phyloP scores from a whole-genome alignment of 2,113 vertebrate species.

The Thymallus thymallus region DNA sequence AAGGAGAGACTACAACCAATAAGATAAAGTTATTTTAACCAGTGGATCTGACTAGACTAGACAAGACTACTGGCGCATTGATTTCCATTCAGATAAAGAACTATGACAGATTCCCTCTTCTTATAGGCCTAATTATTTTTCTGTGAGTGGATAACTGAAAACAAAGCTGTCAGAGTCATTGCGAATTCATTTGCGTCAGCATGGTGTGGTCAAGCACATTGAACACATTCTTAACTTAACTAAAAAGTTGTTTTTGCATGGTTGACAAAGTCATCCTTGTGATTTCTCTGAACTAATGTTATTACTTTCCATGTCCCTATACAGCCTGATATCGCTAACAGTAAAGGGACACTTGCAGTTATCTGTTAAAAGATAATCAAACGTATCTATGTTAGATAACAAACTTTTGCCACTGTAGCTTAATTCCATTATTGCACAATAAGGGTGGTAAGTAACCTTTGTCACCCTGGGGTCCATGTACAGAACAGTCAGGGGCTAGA shows the following conservation, averaged over 20 bases:
- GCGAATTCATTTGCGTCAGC: background rate
- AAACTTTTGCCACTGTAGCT: background rate
- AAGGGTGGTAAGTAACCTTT: background rate
- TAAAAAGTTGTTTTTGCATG: background rate
- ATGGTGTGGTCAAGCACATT: background rate
- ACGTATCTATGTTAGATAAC: conserved; percentile 3
- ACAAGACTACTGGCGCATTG: background rate
- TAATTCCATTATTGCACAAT: background rate
- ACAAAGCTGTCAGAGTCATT: too few species aligned
- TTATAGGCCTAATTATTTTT: background rate
- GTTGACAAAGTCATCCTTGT: background rate
- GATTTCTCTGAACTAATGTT: background rate
- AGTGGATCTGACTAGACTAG: too few species aligned
- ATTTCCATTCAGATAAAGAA: background rate
- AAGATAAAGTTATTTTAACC: background rate
- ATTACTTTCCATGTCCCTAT: background rate
- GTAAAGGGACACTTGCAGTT: background rate
- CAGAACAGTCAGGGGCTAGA: background rate
- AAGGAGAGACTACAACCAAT: background rate
- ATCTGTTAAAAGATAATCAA: background rate
- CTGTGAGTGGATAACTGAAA: too few species aligned
- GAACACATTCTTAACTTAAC: too few species aligned
- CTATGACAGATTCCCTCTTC: background rate
- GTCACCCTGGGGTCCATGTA: background rate
- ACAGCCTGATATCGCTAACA: background rate